These are phyloP conservation scores for Callyntrura guangdongensis DNA, from an alignment of 2,888 invertebrate species.

Conservation along the genomic window DNA sequence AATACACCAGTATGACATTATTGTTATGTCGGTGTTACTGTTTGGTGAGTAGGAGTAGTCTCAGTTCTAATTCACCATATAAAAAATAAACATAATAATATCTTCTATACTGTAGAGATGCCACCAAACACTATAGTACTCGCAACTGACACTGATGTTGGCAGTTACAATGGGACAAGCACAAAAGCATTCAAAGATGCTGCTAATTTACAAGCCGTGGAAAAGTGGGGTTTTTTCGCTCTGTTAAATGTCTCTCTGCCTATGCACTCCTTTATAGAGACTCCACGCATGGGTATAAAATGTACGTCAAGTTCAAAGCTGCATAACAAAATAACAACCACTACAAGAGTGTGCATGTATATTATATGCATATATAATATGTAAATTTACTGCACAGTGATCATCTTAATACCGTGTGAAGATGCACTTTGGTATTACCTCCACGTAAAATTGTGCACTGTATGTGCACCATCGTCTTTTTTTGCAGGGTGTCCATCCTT, in stretches of 20 bases:
- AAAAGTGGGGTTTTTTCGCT: conserved; percentile 64
- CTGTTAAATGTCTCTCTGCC: conserved; percentile 66
- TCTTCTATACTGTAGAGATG: not conserved
- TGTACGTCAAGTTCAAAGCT: conserved; percentile 14
- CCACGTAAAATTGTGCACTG: too few species aligned
- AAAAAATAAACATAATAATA: too few species aligned
- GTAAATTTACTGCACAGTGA: too few species aligned
- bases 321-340: not conserved
- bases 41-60: conserved; percentile 62
- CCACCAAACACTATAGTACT: not conserved
- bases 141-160: not conserved
- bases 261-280: too few species aligned
- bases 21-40: conserved; percentile 1
- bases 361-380: too few species aligned
- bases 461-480: too few species aligned
- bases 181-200: not conserved
- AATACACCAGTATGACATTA: conserved; percentile 10
- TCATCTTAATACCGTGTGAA: conserved; percentile 59
- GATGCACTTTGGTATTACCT: conserved; percentile 43
- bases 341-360: too few species aligned
- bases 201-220: conserved; percentile 59
- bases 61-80: conserved; percentile 42
- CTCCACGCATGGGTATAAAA: not conserved
- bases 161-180: not conserved
- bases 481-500: not conserved